Conservation (phyloP, 2,888 invertebrate genomes). For the Nesidiocoris tenuis region DNA sequence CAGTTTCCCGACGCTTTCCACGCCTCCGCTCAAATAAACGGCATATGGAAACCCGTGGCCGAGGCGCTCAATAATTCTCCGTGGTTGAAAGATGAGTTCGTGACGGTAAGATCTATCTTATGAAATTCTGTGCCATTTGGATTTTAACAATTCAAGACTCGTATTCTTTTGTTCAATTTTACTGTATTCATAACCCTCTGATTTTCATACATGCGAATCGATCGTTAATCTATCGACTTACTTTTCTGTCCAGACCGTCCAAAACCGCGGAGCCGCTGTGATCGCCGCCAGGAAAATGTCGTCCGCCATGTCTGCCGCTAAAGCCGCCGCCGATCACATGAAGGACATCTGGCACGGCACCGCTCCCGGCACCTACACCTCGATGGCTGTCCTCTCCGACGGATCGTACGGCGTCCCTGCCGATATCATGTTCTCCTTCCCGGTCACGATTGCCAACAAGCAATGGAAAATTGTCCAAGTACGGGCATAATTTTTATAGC, state of each 20-base stretch:
- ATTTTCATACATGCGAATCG: too few species aligned
- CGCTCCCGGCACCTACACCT: conserved; percentile 72
- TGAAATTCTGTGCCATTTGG: too few species aligned
- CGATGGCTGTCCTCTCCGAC: conserved; percentile 96
- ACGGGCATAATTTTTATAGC: conserved; percentile 5
- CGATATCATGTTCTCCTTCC: conserved; percentile 94
- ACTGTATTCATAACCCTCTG: too few species aligned
- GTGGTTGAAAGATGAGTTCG: conserved; percentile 79
- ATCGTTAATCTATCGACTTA: too few species aligned
- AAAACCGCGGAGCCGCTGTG: conserved; percentile 95
- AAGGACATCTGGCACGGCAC: conserved; percentile 94
- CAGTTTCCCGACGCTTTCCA: conserved; percentile 93
- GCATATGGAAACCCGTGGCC: conserved; percentile 62
- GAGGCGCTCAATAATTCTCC: conserved; percentile 76
- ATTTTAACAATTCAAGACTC: too few species aligned
- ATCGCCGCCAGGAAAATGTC: conserved; percentile 97
- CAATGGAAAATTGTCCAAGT: conserved; percentile 82
- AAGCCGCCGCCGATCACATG: conserved; percentile 98
- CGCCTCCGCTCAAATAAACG: conserved; percentile 63
- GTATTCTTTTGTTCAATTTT: too few species aligned
- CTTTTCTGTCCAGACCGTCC: conserved; percentile 69
- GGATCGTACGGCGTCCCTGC: conserved; percentile 90
- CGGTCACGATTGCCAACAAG: conserved; percentile 76
- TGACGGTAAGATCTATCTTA: conserved; percentile 66
- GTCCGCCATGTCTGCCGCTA: conserved; percentile 98